phyloP scores from a whole-genome alignment of 2,888 invertebrate species.

The Cheilosia vernalis region DNA sequence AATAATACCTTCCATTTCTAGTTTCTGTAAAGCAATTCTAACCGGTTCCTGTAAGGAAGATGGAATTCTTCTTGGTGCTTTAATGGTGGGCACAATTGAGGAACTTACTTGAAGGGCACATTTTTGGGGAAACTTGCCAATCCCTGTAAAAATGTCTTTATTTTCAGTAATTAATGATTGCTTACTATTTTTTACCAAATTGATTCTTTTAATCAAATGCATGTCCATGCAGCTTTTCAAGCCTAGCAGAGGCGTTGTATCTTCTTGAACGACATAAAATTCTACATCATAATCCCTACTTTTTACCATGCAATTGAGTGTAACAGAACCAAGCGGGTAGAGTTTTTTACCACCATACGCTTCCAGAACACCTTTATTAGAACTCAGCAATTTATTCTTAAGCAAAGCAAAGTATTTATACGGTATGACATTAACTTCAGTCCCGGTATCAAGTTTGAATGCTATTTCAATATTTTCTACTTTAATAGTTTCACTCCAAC shows the following conservation, averaged over 20 bases:
- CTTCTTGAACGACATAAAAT: slow-evolving; percentile 5
- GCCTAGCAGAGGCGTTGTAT: background rate
- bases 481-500: slow-evolving; percentile 22
- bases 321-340: slow-evolving; percentile 6
- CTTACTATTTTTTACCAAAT: slow-evolving; percentile 13
- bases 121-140: slow-evolving; percentile 9
- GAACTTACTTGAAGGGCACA: slow-evolving; percentile 16
- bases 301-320: slow-evolving; percentile 5
- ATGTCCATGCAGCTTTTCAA: slow-evolving; percentile 2
- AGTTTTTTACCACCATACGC: slow-evolving; percentile 7
- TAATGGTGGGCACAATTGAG: background rate
- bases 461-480: background rate
- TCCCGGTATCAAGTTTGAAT: slow-evolving; percentile 26
- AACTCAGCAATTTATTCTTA: slow-evolving; percentile 8
- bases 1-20: slow-evolving; percentile 23
- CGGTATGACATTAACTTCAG: slow-evolving; percentile 11
- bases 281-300: background rate
- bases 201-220: background rate
- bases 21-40: background rate
- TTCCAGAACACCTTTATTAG: slow-evolving; percentile 2
- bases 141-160: slow-evolving; percentile 24
- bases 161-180: slow-evolving; percentile 23
- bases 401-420: background rate
- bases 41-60: slow-evolving; percentile 14
- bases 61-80: slow-evolving; percentile 8